phyloP scores from a whole-genome alignment of 2,888 invertebrate species.

The Hypercompe scribonia region DNA sequence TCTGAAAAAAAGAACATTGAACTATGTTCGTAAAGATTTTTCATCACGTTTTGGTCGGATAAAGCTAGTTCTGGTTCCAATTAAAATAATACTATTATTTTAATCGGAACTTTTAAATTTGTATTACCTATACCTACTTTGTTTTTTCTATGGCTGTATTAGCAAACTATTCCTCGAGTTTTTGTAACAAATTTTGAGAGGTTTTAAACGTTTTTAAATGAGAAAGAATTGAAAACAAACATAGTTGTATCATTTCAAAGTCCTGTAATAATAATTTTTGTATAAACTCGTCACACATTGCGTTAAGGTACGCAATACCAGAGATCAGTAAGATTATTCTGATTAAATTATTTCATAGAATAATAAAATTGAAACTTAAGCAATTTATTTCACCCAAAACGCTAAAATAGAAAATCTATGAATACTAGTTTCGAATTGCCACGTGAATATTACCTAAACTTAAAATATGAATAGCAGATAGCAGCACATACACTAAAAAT shows the following conservation, averaged over 20 bases:
- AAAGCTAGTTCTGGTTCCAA: too few species aligned
- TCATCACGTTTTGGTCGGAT: too few species aligned
- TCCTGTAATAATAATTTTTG: not conserved
- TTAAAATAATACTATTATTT: too few species aligned
- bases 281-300: not conserved
- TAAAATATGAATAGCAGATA: conserved; percentile 30
- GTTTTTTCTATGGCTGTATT: not conserved
- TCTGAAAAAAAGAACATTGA: too few species aligned
- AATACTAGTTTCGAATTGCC: not conserved
- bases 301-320: not conserved
- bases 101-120: too few species aligned
- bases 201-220: not conserved
- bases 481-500: conserved; percentile 41
- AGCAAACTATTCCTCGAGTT: not conserved
- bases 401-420: not conserved
- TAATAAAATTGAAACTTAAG: not conserved
- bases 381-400: too few species aligned
- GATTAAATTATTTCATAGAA: not conserved
- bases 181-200: not conserved
- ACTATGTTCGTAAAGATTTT: too few species aligned
- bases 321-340: not conserved
- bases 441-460: conserved; percentile 14
- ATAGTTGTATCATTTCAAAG: not conserved
- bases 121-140: not conserved
- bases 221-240: not conserved